A percentile compares a stretch with the other conserved stretches of the same genome.
phyloP scores from a whole-genome alignment of 2,888 invertebrate genomes.

The Clusia tigrina region DNA sequence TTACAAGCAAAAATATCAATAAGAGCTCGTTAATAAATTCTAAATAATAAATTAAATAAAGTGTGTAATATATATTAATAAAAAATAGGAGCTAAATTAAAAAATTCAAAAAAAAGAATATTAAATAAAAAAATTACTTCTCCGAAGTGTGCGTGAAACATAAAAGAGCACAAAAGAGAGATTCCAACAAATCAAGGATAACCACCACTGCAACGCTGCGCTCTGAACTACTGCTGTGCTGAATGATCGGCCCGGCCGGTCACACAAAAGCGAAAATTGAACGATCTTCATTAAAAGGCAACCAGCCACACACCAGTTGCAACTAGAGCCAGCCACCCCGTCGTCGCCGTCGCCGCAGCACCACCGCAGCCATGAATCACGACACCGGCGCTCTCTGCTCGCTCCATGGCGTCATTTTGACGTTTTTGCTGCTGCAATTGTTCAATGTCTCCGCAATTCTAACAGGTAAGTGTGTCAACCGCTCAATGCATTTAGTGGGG shows the following conservation, averaged over 20 bases:
- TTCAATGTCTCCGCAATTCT: not conserved
- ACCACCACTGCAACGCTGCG: not conserved
- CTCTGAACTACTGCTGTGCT: too few species aligned
- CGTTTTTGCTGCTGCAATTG: not conserved
- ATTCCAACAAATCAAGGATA: slow-evolving; percentile 8
- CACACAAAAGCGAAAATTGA: too few species aligned
- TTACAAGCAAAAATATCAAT: not conserved
- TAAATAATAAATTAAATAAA: too few species aligned
- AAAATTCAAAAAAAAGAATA: not conserved
- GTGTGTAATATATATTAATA: not conserved
- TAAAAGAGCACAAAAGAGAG: too few species aligned
- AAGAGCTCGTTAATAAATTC: not conserved
- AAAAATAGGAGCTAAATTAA: not conserved
- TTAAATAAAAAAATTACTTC: not conserved
- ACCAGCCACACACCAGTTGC: not conserved
- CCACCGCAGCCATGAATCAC: not conserved
- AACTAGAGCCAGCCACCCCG: not conserved
- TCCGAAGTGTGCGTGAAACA: too few species aligned
- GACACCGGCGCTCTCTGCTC: not conserved
- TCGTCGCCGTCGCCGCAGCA: not conserved
- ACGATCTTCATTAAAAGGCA: too few species aligned
- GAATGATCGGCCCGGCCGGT: too few species aligned
- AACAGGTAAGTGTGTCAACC: slow-evolving; percentile 2
- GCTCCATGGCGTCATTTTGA: slow-evolving; percentile 7
- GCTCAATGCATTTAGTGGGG: too few species aligned